These are phyloP conservation scores for Brachycybe producta DNA, from an alignment of 2,888 invertebrate species.

Conservation along the genomic window DNA sequence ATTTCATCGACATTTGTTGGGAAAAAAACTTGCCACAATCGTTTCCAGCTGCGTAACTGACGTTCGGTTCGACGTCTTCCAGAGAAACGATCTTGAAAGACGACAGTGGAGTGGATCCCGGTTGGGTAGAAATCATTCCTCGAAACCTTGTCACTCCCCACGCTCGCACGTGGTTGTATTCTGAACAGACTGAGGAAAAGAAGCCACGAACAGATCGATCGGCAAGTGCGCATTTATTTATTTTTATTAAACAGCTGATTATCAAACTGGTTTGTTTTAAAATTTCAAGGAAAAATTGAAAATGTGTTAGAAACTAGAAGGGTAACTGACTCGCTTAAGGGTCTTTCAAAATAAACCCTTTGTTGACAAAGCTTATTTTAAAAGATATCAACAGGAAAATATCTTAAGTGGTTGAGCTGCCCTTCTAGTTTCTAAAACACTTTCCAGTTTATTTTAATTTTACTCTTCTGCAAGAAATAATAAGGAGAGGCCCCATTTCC, in stretches of 20 bases:
- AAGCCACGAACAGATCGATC: neutral
- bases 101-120: conserved; percentile 91
- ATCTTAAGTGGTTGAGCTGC: no score
- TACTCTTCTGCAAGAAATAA: conserved; percentile 1
- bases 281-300: no score
- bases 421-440: no score
- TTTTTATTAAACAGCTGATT: conserved; percentile 17
- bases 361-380: no score
- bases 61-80: conserved; percentile 43
- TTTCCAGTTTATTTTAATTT: no score
- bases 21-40: conserved; percentile 52
- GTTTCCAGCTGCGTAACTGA: conserved; percentile 42
- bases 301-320: no score
- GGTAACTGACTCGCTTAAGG: no score
- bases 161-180: conserved; percentile 93
- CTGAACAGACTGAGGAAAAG: conserved; percentile 54
- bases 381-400: no score
- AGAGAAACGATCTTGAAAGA: conserved; percentile 91
- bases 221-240: conserved; percentile 1
- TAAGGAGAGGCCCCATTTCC: neutral
- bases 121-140: conserved; percentile 98
- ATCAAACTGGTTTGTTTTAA: no score
- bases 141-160: conserved; percentile 95
- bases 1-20: neutral
- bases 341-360: no score